Percentiles rank a stretch among this genome's conserved stretches.
Conservation (phyloP, 1,140 invertebrate genomes). For the Trinorchestia longiramus region DNA sequence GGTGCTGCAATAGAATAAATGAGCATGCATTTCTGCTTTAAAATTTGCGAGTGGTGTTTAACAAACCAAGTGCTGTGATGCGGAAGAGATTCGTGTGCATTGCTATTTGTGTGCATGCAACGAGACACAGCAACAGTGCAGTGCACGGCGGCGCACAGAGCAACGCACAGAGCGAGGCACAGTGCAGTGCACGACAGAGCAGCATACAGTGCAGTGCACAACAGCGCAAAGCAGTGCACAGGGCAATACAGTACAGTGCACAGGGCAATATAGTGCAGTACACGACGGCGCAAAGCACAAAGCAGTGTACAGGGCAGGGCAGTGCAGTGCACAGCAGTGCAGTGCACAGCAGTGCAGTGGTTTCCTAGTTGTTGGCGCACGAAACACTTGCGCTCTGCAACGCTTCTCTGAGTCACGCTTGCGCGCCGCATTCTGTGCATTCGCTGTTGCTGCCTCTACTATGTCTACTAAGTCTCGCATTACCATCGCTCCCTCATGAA, state of each 20-base stretch:
- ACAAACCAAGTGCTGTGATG: not conserved
- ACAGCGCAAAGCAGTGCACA: no score
- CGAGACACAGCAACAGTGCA: not conserved
- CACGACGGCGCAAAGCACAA: not conserved
- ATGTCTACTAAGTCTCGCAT: not conserved
- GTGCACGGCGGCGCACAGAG: not conserved
- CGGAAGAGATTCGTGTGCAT: not conserved
- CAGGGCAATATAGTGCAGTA: no score
- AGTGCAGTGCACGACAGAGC: no score
- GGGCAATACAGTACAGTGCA: no score
- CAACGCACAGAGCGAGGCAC: no score
- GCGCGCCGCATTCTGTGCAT: not conserved
- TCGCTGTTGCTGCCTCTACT: not conserved
- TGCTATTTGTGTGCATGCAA: not conserved
- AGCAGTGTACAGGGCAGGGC: no score
- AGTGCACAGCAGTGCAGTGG: not conserved
- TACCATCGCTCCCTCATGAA: not conserved
- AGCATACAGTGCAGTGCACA: no score
- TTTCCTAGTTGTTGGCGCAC: not conserved
- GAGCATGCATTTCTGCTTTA: not conserved
- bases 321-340: not conserved
- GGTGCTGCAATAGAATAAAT: not conserved
- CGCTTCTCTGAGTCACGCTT: slow-evolving; percentile 4
- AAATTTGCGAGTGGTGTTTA: not conserved
- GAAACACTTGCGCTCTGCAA: not conserved